Base-by-base conservation (phyloP, 2,888 invertebrate species). In the Eristalis arbustorum region DNA sequence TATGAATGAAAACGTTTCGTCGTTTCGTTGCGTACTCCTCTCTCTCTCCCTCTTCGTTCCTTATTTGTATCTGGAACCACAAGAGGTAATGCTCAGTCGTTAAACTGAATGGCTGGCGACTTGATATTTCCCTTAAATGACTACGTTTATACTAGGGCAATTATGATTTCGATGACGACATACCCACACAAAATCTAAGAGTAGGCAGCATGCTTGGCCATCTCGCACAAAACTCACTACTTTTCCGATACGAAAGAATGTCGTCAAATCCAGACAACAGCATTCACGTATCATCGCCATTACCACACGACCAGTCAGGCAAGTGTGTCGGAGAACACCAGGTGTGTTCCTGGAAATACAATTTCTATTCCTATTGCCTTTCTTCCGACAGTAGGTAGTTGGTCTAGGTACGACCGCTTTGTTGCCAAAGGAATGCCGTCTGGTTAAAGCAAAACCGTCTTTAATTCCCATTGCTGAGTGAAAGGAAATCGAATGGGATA, bases 291-390 rank as follows among this genome's bases (percentile, higher is more conserved):
- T 37, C 28, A 69, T 57, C 64, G 31, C 64, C 0, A 68, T 37
- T 18, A 10, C 1, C n/a, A 11, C 22, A 11, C 22, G 59, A 23
- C 25, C 22, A 23, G 57, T 57, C 23, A 13, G 57, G 23, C 31
- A 13, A 25, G 23, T 40, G 22, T 31, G 11, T 25, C 40, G 22
- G n/a, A 61, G 74, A 79, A 79, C 75, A 84, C 84, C 75, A 80
- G 75, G 75, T 84, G 80, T 71, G 71, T 75, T 84, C 79, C 49
- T 23, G 63, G 80, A 84, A 80, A 71, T n/a, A 3, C 25, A 75
- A 62, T 79, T 40, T 49, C 49, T 49, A 40, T 64, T 37, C 66
- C 40, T 80, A 67, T 62, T 69, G 57, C 64, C 40, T 80, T 74
- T 73, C 59, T 59, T 34, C 40, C 13, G 61, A 42, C 42, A 62